Evolutionary conservation across 2,888 invertebrate genomes (phyloP).

Genomic region (Tillus elongatus): DNA sequence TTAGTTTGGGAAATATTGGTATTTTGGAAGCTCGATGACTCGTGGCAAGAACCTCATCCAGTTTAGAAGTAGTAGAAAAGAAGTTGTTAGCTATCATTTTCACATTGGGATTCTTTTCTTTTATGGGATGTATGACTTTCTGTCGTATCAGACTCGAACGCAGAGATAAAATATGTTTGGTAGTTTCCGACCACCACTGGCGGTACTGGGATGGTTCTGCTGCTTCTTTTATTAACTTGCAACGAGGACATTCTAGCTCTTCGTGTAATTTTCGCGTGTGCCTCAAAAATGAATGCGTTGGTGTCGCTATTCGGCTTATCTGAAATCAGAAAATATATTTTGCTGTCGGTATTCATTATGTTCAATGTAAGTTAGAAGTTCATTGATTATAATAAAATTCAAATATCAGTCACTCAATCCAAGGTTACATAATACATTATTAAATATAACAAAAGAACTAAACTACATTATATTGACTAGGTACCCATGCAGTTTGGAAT

Average conservation of each 20-base stretch:
- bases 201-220: conserved; percentile 28
- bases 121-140: conserved; percentile 30
- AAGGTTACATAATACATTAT: too few relatives aligned
- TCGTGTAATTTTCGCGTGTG: conserved; percentile 37
- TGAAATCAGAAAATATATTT: conserved; percentile 28
- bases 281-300: conserved; percentile 55
- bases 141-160: conserved; percentile 32
- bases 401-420: too few relatives aligned
- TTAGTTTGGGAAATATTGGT: conserved; percentile 36
- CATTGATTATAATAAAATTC: too few relatives aligned
- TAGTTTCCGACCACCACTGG: conserved; percentile 39
- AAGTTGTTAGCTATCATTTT: conserved; percentile 27
- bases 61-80: conserved; percentile 20
- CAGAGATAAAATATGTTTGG: conserved; percentile 34
- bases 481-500: too few relatives aligned
- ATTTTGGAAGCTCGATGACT: conserved; percentile 25
- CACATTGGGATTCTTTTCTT: conserved; percentile 19
- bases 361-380: too few relatives aligned
- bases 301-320: conserved; percentile 57
- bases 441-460: too few relatives aligned
- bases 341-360: too few relatives aligned
- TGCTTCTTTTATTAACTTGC: conserved; percentile 17
- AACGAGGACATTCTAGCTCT: conserved; percentile 22
- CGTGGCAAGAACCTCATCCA: conserved; percentile 36
- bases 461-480: too few relatives aligned